phyloP scores from a whole-genome alignment of 2,888 invertebrate species.

The Drosophila neonasuta region DNA sequence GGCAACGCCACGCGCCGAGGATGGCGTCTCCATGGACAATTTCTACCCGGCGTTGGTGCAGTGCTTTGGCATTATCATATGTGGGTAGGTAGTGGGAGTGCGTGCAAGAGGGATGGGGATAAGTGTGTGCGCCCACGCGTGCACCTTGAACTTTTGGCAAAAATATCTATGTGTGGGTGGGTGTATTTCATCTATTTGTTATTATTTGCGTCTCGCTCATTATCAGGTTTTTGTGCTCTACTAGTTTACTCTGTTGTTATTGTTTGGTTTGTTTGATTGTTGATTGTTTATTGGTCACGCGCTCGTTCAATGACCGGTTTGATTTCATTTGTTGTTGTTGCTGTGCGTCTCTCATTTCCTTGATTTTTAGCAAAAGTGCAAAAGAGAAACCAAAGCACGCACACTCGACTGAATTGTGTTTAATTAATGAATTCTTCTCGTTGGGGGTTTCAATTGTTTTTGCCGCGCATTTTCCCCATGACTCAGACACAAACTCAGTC shows the following conservation, averaged over 20 bases:
- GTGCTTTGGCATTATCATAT: slow-evolving; percentile 94
- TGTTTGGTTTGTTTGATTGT: slow-evolving; percentile 19
- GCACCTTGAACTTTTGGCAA: slow-evolving; percentile 21
- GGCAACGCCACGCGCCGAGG: slow-evolving; percentile 53
- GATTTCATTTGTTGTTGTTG: slow-evolving; percentile 6
- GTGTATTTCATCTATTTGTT: slow-evolving; percentile 8
- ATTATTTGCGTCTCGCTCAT: slow-evolving; percentile 11
- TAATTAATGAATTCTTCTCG: neutral
- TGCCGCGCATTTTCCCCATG: slow-evolving; percentile 4
- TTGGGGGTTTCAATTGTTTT: slow-evolving; percentile 11
- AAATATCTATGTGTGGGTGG: slow-evolving; percentile 13
- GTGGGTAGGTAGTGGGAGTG: slow-evolving; percentile 87
- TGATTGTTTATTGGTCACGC: slow-evolving; percentile 33
- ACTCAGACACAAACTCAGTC: slow-evolving; percentile 1
- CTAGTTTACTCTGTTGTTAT: slow-evolving; percentile 23
- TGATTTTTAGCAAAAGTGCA: slow-evolving; percentile 11
- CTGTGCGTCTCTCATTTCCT: slow-evolving; percentile 25
- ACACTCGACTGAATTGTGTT: neutral
- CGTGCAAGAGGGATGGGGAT: neutral
- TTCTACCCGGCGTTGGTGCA: slow-evolving; percentile 95
- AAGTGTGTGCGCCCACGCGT: neutral
- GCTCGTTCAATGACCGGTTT: slow-evolving; percentile 49
- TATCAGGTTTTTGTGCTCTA: slow-evolving; percentile 26
- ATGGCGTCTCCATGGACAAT: slow-evolving; percentile 86
- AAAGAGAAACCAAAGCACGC: slow-evolving; percentile 14